These are phyloP conservation scores for Amniataba percoides DNA, from an alignment of 2,797 vertebrate genomes.

Conservation along the genomic window DNA sequence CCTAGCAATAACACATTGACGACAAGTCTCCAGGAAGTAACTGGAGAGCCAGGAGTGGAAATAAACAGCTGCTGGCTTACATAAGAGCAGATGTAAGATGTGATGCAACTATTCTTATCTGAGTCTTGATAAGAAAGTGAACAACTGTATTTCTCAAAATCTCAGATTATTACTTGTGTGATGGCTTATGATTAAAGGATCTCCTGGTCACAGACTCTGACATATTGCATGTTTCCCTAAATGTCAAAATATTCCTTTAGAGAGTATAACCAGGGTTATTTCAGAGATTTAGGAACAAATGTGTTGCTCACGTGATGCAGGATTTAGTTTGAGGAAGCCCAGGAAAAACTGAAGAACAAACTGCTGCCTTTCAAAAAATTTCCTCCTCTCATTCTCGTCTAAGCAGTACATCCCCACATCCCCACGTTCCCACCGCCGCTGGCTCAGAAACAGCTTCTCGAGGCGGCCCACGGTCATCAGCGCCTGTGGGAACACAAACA, in stretches of 20 bases:
- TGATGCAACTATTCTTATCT: background rate
- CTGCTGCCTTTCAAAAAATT: conserved; percentile 79
- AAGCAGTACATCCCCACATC: conserved; percentile 77
- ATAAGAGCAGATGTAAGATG: background rate
- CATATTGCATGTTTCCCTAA: background rate
- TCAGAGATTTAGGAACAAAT: conserved; percentile 21
- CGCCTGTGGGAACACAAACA: conserved; percentile 68
- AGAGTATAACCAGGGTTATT: background rate
- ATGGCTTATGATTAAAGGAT: background rate
- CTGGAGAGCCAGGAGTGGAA: background rate
- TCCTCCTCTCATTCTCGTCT: conserved; percentile 49
- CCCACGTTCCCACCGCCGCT: conserved; percentile 81
- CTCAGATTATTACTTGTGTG: background rate
- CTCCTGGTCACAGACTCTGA: background rate
- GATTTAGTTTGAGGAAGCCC: conserved; percentile 77
- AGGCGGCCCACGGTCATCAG: conserved; percentile 83
- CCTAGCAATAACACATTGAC: background rate
- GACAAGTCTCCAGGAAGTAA: background rate
- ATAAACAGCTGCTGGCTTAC: background rate
- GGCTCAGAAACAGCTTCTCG: conserved; percentile 85
- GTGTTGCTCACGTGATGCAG: conserved; percentile 71
- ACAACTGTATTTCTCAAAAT: background rate
- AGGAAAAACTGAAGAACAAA: conserved; percentile 85
- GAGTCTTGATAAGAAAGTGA: background rate
- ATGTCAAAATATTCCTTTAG: background rate